A percentile compares a stretch with the other conserved stretches of the same genome.
Evolutionary conservation across 2,113 vertebrate genomes (phyloP).

Genomic region (Sceloporus undulatus): DNA sequence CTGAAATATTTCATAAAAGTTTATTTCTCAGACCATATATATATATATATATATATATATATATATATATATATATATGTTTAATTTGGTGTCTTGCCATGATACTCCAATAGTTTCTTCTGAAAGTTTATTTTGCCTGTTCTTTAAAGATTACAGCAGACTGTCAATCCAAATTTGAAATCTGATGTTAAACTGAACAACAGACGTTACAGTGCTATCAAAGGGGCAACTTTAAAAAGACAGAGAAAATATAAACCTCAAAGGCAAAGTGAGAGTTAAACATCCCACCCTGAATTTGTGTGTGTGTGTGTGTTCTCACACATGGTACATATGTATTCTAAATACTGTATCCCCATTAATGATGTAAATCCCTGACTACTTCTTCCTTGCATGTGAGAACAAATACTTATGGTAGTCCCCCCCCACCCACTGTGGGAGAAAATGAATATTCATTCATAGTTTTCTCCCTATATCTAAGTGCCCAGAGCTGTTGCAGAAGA

Average conservation of each 20-base stretch:
- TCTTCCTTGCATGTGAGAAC: too few relatives aligned
- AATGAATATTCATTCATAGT: too few relatives aligned
- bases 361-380: too few relatives aligned
- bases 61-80: slow-evolving; percentile 52
- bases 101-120: slow-evolving; percentile 64
- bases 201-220: slow-evolving; percentile 61
- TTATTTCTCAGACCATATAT: slow-evolving; percentile 36
- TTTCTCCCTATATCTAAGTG: too few relatives aligned
- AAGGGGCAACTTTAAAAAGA: slow-evolving; percentile 57
- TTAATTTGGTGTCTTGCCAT: slow-evolving; percentile 72
- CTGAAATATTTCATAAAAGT: slow-evolving; percentile 64
- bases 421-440: too few relatives aligned
- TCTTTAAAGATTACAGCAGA: slow-evolving; percentile 63
- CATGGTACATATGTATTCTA: background rate
- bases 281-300: slow-evolving; percentile 53
- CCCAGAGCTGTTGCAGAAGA: too few relatives aligned
- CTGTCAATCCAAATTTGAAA: slow-evolving; percentile 70
- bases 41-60: slow-evolving; percentile 35
- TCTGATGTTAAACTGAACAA: slow-evolving; percentile 59
- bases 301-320: slow-evolving; percentile 16
- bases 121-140: slow-evolving; percentile 72
- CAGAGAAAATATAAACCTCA: slow-evolving; percentile 18
- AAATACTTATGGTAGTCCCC: too few relatives aligned
- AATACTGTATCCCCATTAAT: too few relatives aligned
- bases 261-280: slow-evolving; percentile 50